A percentile compares a stretch with the other conserved stretches of the same genome.
Conservation (phyloP, 2,797 vertebrate species). For the Phoebastria nigripes region DNA sequence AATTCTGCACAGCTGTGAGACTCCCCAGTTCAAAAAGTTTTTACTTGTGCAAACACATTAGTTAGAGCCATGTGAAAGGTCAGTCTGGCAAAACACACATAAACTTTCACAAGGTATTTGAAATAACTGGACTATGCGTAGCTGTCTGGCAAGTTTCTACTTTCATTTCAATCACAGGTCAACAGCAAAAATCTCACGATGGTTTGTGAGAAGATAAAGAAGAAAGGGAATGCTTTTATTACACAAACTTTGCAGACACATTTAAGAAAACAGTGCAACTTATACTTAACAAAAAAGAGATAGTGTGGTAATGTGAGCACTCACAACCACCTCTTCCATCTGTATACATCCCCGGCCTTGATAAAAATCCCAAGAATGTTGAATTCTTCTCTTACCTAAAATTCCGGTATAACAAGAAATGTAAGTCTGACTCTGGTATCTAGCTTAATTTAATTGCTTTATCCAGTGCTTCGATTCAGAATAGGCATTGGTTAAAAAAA, state of each 20-base stretch:
- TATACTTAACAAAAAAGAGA: no score
- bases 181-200: not conserved
- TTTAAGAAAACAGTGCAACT: not conserved
- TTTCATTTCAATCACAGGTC: not conserved
- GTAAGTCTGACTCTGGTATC: not conserved
- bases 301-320: accelerated
- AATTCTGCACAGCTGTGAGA: not conserved
- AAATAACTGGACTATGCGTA: accelerated
- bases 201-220: not conserved
- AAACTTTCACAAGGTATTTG: no score
- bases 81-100: not conserved
- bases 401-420: not conserved
- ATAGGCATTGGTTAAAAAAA: accelerated
- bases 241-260: not conserved
- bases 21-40: not conserved
- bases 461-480: not conserved
- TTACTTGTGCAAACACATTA: not conserved
- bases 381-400: not conserved
- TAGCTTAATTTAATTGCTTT: accelerated
- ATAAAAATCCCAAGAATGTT: not conserved
- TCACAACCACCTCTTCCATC: not conserved
- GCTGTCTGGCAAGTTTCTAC: not conserved
- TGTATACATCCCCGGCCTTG: not conserved
- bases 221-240: not conserved
- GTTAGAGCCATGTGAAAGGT: not conserved